These are phyloP conservation scores for Chouioia cunea DNA, from an alignment of 2,888 invertebrate species.

Conservation along the genomic window DNA sequence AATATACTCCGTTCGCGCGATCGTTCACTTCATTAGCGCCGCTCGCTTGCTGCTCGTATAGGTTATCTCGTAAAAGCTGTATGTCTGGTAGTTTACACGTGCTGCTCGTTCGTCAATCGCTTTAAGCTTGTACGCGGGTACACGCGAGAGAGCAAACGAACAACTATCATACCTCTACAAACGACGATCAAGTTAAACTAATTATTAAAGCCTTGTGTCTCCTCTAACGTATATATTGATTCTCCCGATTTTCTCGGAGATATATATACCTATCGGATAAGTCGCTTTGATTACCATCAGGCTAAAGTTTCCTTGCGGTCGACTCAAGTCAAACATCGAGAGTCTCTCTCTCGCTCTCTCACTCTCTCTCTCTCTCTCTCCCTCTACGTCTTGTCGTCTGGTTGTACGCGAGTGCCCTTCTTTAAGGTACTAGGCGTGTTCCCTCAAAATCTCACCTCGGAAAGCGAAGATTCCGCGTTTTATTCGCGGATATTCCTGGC, in stretches of 20 bases:
- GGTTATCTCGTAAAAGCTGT: conserved; percentile 11
- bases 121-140: conserved; percentile 8
- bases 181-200: conserved; percentile 1
- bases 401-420: too few relatives aligned
- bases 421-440: not conserved
- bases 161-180: too few relatives aligned
- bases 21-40: conserved; percentile 14
- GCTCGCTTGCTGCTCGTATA: not conserved
- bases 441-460: too few relatives aligned
- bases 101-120: conserved; percentile 1
- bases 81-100: not conserved
- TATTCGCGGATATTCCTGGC: too few relatives aligned
- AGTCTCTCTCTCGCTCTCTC: not conserved
- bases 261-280: conserved; percentile 1
- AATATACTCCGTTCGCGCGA: conserved; percentile 1
- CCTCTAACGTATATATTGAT: conserved; percentile 19
- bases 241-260: not conserved
- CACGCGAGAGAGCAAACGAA: not conserved
- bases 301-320: not conserved
- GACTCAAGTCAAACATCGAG: conserved; percentile 19
- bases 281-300: conserved; percentile 30
- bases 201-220: conserved; percentile 20
- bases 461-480: too few relatives aligned
- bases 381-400: not conserved
- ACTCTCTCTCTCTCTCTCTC: not conserved